These are phyloP conservation scores for Thereuonema tuberculata DNA, from an alignment of 1,140 invertebrate species.

Conservation along the genomic window DNA sequence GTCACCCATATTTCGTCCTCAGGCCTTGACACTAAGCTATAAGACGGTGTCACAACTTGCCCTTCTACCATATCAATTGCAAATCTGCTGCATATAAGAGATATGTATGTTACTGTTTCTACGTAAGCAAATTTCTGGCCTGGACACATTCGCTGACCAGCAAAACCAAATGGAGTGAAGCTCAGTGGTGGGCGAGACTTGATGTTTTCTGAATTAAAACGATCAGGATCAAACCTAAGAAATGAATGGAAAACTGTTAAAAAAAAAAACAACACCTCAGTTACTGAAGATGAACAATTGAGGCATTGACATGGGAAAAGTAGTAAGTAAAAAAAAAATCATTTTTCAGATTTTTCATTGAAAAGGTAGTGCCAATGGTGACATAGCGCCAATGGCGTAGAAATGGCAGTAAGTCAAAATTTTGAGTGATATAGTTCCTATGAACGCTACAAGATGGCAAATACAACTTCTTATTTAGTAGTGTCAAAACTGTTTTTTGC, in stretches of 20 bases:
- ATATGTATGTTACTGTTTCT: conserved; percentile 20
- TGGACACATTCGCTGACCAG: conserved; percentile 28
- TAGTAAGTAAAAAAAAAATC: too few species aligned
- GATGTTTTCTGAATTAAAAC: conserved; percentile 22
- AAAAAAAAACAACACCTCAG: too few species aligned
- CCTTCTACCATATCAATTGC: conserved; percentile 24
- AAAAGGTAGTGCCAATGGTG: too few species aligned
- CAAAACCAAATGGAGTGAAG: conserved; percentile 30
- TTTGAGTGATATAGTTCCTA: too few species aligned
- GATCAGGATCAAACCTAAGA: conserved; percentile 28
- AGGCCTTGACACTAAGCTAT: conserved; percentile 26
- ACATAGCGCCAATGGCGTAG: too few species aligned
- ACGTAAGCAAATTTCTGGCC: conserved; percentile 24
- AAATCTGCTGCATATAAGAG: conserved; percentile 20
- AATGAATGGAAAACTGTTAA: neutral
- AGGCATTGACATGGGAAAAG: too few species aligned
- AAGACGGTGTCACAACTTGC: conserved; percentile 23
- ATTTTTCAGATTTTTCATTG: too few species aligned
- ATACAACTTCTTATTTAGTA: too few species aligned
- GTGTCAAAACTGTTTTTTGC: too few species aligned
- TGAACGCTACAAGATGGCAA: too few species aligned
- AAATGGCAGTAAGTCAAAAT: too few species aligned
- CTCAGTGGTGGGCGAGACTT: conserved; percentile 15
- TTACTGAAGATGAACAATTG: too few species aligned
- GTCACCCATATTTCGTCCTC: conserved; percentile 29